These are phyloP conservation scores for Hestina assimilis DNA, from an alignment of 1,140 invertebrate genomes.

Conservation along the genomic window DNA sequence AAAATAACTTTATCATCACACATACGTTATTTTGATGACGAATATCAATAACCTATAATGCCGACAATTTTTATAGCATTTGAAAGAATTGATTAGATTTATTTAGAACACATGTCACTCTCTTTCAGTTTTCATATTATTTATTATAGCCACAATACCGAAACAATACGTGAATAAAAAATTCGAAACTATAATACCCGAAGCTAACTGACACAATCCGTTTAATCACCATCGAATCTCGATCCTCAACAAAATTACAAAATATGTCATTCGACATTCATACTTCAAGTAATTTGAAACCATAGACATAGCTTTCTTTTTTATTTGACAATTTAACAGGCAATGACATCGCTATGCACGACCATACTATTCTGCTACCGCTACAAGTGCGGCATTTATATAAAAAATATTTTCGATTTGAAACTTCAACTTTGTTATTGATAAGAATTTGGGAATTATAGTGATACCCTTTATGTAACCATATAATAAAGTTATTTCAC, in stretches of 20 bases:
- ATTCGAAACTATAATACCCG: constrained; percentile 31
- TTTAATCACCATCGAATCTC: constrained; percentile 12
- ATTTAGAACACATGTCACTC: constrained; percentile 2
- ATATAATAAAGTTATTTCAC: too few species aligned
- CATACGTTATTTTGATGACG: constrained; percentile 51
- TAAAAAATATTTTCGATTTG: background rate
- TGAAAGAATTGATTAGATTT: constrained; percentile 1
- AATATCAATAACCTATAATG: constrained; percentile 56
- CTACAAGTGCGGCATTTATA: too few species aligned
- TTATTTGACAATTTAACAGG: background rate
- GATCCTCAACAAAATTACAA: too few species aligned
- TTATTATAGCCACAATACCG: background rate
- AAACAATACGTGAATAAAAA: constrained; percentile 3
- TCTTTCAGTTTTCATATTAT: constrained; percentile 13
- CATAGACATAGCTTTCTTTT: constrained; percentile 4
- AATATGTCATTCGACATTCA: constrained; percentile 8
- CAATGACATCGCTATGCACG: background rate
- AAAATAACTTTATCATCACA: constrained; percentile 55
- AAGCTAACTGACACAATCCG: constrained; percentile 19
- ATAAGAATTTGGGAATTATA: too few species aligned
- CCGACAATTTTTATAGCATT: constrained; percentile 34
- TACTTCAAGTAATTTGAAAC: constrained; percentile 4
- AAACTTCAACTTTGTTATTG: too few species aligned
- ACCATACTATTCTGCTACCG: background rate
- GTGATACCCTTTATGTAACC: too few species aligned